Evolutionary conservation across 2,113 vertebrate species (phyloP), one percentile per base, ranked within the genome.

Genomic region (Chauna torquata): DNA sequence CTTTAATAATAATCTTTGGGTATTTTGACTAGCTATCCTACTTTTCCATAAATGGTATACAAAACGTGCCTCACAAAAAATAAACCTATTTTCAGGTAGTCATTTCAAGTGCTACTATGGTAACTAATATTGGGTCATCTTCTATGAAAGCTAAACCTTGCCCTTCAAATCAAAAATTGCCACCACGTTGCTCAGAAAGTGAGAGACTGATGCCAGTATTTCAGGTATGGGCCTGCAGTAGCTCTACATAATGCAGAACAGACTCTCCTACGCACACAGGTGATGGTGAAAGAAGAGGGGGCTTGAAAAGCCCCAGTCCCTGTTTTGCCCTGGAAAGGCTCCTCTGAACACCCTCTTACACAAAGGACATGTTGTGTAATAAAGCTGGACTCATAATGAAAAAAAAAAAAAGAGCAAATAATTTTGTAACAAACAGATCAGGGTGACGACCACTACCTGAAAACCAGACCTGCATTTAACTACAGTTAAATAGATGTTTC

Each of bases 1-100:
- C 65, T 93, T 74, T 93, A 76, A 62, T 90, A 87, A 96, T 90
- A 92, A 88, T 57, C 82, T 86, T n/a, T 52, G 62, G 47, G 36
- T 76, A 65, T 92, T 90, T 65, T 90, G 92, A 80, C 71, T 86
- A 47, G 65, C 82, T 82, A 91, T 45, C 61, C 57, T 71, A 57
- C 71, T 70, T 92, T 30, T 72, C 85, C 62, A 55, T n/a, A 93
- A 90, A 86, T 34, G 45, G 36, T 47, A 65, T 25, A 89, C 49
- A 87, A 93, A 80, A 89, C 15, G 38, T 1, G 20, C 19, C 66
- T 89, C 66, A n/a, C 27, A 50, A 68, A 45, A 81, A 81, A 68
- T 55, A 90, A 90, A 94, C 36, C 61, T 65, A 18, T 70, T 84
- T 85, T 76, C 69, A 92, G 30, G 36, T 32, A 91, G 44, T 61